A percentile compares a stretch with the other conserved stretches of the same genome.
Conservation (phyloP, 2,797 vertebrate genomes). For the Eleutherodactylus coqui region DNA sequence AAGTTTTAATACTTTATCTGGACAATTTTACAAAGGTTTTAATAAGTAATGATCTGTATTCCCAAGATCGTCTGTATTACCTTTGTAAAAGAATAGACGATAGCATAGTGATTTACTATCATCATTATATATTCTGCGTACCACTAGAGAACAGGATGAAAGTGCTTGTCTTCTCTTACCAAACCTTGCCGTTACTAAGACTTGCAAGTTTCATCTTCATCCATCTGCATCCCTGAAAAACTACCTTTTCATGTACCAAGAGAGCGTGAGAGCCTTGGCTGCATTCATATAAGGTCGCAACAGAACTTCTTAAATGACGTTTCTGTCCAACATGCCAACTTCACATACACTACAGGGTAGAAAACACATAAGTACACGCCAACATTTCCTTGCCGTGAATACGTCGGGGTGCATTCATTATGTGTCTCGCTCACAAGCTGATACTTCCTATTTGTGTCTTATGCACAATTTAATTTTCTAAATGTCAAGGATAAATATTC, state of each 20-base stretch:
- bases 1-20: not conserved
- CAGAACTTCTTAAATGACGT: not conserved
- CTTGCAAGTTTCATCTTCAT: conserved; percentile 23
- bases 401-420: not conserved
- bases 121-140: conserved; percentile 40
- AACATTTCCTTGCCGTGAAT: not conserved
- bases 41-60: conserved; percentile 18
- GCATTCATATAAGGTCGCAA: not conserved
- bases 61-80: not conserved
- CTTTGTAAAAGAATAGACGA: conserved; percentile 7
- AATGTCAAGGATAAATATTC: conserved; percentile 74
- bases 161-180: conserved; percentile 4
- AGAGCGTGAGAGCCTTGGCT: not conserved
- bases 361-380: not conserved
- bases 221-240: conserved; percentile 25
- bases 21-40: not conserved
- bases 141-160: conserved; percentile 38
- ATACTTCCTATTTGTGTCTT: not conserved
- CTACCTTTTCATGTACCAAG: not conserved
- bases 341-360: not conserved
- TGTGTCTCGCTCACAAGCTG: not conserved
- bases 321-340: not conserved
- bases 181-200: not conserved
- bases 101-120: conserved; percentile 38
- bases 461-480: conserved; percentile 68